Evolutionary conservation across 53 echinoderm and acorn worm genomes (phyloP), one percentile per base, ranked within the genome.

Genomic region (Paracentrotus lividus): DNA sequence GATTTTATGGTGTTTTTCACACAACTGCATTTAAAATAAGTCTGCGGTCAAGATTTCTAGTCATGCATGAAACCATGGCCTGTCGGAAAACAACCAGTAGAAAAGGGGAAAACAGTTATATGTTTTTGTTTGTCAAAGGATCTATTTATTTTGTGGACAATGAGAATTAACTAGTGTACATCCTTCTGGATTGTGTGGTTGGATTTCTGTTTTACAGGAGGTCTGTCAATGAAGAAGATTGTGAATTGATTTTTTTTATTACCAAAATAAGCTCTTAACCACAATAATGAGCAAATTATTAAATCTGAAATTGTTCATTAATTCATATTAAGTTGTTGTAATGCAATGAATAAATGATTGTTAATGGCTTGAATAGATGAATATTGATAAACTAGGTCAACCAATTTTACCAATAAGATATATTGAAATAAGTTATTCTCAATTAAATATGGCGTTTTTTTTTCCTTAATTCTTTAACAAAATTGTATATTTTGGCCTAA

Each of bases 51-150:
- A 54, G 56, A 56, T 56, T 56, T 52, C 21, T 31, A 15, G 45
- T 29, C 86, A 86, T 33, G 86, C 86, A 23, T 86, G 86, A 86
- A 86, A 57, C 86, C 86, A 86, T 47, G 47, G 81, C 47, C 81
- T n/a, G 81, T 81, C 44, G 81, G n/a, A 47, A 81, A 47, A 45
- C n/a, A 21, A 42, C 10, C 18, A 45, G 81, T 45, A 27, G 49
- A 45, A 49, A 81, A n/a, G 81, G 81, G 47, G n/a, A 40, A 72
- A 72, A 72, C 67, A 72, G 72, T 72, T 72, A 72, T 81, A 81
- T 45, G 45, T 45, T 81, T 81, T 81, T 81, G 26, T 81, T 81
- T n/a, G 81, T 81, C 47, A 81, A 44, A 26, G 47, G 26, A 47
- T 24, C 47, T 81, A 81, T 81, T 47, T 81, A 24, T 27, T 81